These are phyloP conservation scores for Endotricha flammealis DNA, from an alignment of 2,888 invertebrate genomes.

Conservation along the genomic window DNA sequence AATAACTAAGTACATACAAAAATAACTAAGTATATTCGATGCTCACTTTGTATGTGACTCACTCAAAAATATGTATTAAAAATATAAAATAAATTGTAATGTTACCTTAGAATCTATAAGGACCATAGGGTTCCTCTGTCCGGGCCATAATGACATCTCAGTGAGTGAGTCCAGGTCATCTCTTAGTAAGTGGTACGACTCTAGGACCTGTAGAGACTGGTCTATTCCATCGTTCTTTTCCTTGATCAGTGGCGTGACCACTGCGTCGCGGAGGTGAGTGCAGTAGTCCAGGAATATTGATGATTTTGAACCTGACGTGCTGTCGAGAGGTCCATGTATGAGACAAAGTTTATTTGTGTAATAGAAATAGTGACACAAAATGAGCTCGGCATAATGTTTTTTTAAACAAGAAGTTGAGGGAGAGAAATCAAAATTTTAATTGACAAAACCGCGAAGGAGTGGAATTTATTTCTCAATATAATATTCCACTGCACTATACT, in stretches of 20 bases:
- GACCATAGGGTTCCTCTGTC: slow-evolving; percentile 85
- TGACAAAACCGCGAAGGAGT: too few species aligned
- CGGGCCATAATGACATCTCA: slow-evolving; percentile 92
- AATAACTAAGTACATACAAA: too few species aligned
- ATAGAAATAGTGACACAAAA: too few species aligned
- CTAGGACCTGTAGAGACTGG: slow-evolving; percentile 84
- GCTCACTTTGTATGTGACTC: too few species aligned
- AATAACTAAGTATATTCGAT: too few species aligned
- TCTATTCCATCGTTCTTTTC: slow-evolving; percentile 85
- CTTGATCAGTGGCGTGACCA: slow-evolving; percentile 86
- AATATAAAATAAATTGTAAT: neutral
- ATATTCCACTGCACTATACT: too few species aligned
- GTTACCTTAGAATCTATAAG: slow-evolving; percentile 84
- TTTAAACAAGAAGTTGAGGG: too few species aligned
- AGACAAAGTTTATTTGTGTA: too few species aligned
- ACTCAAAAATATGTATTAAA: slow-evolving; percentile 3
- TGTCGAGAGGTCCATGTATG: slow-evolving; percentile 56
- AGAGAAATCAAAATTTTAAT: too few species aligned
- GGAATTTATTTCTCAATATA: too few species aligned
- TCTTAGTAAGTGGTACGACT: slow-evolving; percentile 89
- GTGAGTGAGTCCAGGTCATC: slow-evolving; percentile 95
- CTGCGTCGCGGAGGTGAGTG: slow-evolving; percentile 84
- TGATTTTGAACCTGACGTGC: slow-evolving; percentile 88
- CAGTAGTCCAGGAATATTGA: slow-evolving; percentile 94
- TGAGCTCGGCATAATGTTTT: too few species aligned